Base-by-base conservation (phyloP, 2,797 vertebrate species). In the Kryptopterus vitreolus region DNA sequence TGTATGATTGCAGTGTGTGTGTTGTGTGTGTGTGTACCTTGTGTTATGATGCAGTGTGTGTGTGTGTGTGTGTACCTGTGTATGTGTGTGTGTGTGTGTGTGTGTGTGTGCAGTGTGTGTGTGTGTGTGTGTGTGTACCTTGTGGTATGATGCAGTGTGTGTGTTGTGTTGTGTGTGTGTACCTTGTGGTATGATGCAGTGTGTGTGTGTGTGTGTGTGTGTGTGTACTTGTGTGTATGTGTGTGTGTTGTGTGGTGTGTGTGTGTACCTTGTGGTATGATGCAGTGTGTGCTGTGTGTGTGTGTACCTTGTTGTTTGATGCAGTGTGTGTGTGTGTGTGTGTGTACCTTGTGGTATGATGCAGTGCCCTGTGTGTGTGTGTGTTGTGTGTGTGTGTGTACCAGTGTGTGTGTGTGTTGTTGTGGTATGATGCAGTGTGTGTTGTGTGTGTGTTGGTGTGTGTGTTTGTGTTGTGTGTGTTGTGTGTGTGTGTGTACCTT, bases 381-480 rank as follows among this genome's bases (percentile, higher is more conserved):
- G 61, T 31, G 20, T 43, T 52, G 74, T 76, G 58, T 58, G 73
- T 55, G 50, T 69, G 33, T 78, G 15, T 31, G 20, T 16, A 16
- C 35, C 35, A 31, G 62, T 58, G 11, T 58, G 18, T 48, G 58
- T 63, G 57, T 26, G 35, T 26, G 59, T 81, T 95, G 95, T 92
- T 95, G 87, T 97, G 94, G 88, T 96, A 95, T 1, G 95, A 95
- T 79, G 91, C 89, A 63, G 92, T 93, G 91, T 98, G 96, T 80
- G 94, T 92, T 65, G 89, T 92, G 83, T 97, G 94, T 31, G 50
- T 68, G 31, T 77, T 62, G 29, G 29, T 62, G 31, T 2, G 29
- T 15, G 62, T 58, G 11, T 58, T 11, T 46, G 57, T 63, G 55
- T 50, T n/a, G n/a, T 12, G 57, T n/a, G n/a, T n/a, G n/a, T n/a